Conservation (phyloP, 2,797 vertebrate species). For the Lycodopsis pacificus region DNA sequence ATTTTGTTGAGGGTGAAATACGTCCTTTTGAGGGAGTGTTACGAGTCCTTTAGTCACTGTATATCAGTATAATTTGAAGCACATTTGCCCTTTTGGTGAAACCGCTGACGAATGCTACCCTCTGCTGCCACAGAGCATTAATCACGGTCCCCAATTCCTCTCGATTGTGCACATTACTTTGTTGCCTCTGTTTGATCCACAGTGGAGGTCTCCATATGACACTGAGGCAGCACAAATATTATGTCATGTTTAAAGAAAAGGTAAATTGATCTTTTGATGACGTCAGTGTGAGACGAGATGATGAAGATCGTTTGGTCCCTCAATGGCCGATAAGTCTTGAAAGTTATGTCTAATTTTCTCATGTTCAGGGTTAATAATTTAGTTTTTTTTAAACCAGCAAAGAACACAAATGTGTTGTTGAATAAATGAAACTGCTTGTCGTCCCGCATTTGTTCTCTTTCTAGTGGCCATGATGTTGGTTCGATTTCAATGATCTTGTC, state of each 20-base stretch:
- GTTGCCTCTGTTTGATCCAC: background rate
- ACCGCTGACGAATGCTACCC: conserved; percentile 53
- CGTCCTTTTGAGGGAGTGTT: background rate
- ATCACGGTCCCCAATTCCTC: conserved; percentile 30
- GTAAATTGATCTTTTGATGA: background rate
- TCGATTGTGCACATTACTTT: background rate
- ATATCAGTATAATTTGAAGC: background rate
- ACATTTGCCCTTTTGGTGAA: background rate
- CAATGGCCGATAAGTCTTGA: background rate
- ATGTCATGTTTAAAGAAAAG: background rate
- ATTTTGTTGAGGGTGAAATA: background rate
- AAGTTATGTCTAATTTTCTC: background rate
- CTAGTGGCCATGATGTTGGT: background rate
- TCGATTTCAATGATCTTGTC: background rate
- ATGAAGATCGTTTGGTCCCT: background rate
- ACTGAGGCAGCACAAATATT: background rate
- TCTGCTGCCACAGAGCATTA: conserved; percentile 55
- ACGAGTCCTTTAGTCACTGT: background rate
- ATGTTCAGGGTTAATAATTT: background rate
- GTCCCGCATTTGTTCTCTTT: background rate
- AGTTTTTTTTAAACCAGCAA: background rate
- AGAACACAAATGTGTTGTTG: background rate
- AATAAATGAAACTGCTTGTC: background rate
- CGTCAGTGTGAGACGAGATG: background rate
- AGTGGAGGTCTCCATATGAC: too few species aligned